Base-by-base conservation (phyloP, 2,113 vertebrate genomes). In the Cyprinodon tularosa region DNA sequence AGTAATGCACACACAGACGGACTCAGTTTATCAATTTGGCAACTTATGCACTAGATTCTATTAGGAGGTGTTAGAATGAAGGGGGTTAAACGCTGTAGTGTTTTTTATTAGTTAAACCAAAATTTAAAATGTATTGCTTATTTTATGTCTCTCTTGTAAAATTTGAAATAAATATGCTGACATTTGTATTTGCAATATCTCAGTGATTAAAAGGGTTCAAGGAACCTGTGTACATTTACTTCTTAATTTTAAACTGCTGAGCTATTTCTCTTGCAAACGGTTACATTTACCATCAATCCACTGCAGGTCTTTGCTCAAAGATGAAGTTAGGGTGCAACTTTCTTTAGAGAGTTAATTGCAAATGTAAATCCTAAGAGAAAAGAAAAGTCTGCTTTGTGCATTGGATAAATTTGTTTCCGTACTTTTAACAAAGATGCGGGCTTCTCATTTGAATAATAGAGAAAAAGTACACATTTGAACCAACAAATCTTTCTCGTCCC, bases 381-480 rank as follows among this genome's bases (percentile, higher is more conserved):
- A 80, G 78, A 85, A 80, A 83, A 85, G 62, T 87, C 74, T 74
- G 74, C 71, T 91, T 87, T 87, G 77, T 81, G 72, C 72, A 66
- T 9, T 82, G 78, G 45, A 82, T 82, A 89, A 86, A 89, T 90
- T 87, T 90, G 77, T 90, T 86, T 84, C 76, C 61, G 77, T 72
- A 71, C 85, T 86, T 87, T 90, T 88, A 74, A 74, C 81, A 84
- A 89, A 84, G 74, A 91, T 87, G 84, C 89, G 76, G 80, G 59
- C 76, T 85, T 76, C 89, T 91, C 86, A 90, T 93, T 91, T 93
- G 86, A 90, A 92, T 91, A 90, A 88, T 83, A 87, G 86, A 89
- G 86, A 89, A 91, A 90, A 91, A 91, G 85, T 79, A 82, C 86
- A 84, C 88, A 90, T 93, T 90, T 91, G 87, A 90, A 92, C 90